Conservation (phyloP, 2,888 invertebrate genomes). For the Drosophila mayaguana region DNA sequence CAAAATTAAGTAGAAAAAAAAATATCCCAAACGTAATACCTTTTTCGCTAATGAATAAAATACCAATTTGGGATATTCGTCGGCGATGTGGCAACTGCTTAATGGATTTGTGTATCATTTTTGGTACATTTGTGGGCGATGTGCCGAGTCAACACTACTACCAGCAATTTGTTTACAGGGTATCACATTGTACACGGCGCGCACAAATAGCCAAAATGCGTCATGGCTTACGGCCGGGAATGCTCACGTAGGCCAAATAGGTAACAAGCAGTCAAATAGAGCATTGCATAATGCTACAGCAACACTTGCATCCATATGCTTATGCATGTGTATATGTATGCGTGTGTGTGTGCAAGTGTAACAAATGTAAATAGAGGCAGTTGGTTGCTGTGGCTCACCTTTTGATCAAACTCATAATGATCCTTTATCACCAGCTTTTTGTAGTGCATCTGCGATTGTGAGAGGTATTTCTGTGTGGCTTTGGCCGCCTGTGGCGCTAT, state of each 20-base stretch:
- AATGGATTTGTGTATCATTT: background rate
- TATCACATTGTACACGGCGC: slow-evolving; percentile 16
- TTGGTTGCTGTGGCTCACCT: slow-evolving; percentile 86
- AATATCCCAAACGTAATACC: background rate
- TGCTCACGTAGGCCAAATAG: slow-evolving; percentile 62
- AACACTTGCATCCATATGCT: slow-evolving; percentile 18
- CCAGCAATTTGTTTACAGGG: slow-evolving; percentile 31
- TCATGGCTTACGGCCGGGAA: slow-evolving; percentile 47
- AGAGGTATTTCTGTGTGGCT: slow-evolving; percentile 75
- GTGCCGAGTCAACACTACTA: background rate
- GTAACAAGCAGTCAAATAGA: slow-evolving; percentile 25
- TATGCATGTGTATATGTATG: background rate
- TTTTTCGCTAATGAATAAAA: background rate
- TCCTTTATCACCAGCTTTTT: slow-evolving; percentile 88
- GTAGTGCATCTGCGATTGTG: slow-evolving; percentile 72
- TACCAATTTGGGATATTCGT: background rate
- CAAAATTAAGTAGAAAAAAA: background rate
- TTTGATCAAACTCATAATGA: slow-evolving; percentile 91
- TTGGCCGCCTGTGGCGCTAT: slow-evolving; percentile 65
- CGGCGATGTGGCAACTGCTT: background rate
- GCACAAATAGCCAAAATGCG: slow-evolving; percentile 40
- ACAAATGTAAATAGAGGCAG: slow-evolving; percentile 8
- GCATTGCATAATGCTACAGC: slow-evolving; percentile 58
- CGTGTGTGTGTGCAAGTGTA: background rate
- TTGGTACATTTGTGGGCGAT: background rate